Evolutionary conservation across 2,797 vertebrate genomes (phyloP).

Genomic region (Peromyscus attwateri): DNA sequence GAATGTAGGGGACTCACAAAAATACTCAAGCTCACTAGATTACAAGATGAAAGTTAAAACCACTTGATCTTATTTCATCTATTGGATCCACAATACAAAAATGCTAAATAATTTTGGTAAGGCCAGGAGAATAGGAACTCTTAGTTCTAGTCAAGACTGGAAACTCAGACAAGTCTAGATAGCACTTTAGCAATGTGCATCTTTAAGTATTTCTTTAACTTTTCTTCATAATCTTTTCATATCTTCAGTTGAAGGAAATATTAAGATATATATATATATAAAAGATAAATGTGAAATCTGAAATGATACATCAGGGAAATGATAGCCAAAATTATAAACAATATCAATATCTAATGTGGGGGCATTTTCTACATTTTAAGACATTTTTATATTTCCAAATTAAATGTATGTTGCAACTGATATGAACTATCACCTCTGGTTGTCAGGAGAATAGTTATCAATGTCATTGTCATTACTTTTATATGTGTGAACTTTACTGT

Average conservation of each 20-base stretch:
- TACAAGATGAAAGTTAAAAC: conserved; percentile 37
- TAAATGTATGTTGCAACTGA: background rate
- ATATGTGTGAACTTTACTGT: background rate
- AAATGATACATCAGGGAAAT: conserved; percentile 2
- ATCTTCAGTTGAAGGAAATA: background rate
- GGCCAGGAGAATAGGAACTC: background rate
- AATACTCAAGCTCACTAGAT: background rate
- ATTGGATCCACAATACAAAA: conserved; percentile 18
- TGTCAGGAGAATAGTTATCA: background rate
- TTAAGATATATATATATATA: conserved; percentile 1
- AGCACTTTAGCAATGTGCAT: background rate
- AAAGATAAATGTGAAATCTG: background rate
- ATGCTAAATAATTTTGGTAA: conserved; percentile 26
- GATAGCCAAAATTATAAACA: background rate
- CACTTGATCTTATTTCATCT: conserved; percentile 40
- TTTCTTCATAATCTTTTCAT: conserved; percentile 2
- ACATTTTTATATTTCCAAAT: conserved; percentile 27
- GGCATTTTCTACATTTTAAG: conserved; percentile 8
- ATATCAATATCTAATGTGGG: background rate
- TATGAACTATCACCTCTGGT: background rate
- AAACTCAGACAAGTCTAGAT: conserved; percentile 33
- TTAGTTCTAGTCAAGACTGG: conserved; percentile 33
- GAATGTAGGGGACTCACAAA: background rate
- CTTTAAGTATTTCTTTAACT: background rate
- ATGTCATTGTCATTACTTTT: background rate